Conservation (phyloP, 2,113 vertebrate genomes). For the Prietella phreatophila region DNA sequence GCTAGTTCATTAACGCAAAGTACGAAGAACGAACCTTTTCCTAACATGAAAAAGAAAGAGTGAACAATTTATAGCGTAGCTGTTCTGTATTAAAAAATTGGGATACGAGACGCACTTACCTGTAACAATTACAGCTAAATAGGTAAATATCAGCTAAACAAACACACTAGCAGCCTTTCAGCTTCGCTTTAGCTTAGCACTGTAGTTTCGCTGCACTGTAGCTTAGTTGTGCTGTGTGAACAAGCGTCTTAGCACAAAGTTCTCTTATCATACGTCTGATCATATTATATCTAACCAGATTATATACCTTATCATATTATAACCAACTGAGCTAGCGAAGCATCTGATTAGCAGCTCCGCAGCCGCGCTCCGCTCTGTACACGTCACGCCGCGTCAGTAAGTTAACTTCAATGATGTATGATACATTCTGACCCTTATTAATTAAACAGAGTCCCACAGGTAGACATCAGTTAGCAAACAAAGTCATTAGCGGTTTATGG, state of each 20-base stretch:
- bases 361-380: neutral
- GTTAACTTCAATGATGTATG: neutral
- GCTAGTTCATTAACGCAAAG: neutral
- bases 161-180: neutral
- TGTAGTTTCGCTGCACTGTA: neutral
- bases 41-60: no score
- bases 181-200: neutral
- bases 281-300: no score
- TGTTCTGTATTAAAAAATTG: no score
- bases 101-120: no score
- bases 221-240: neutral
- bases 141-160: neutral
- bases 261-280: neutral
- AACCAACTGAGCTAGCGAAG: neutral
- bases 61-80: no score
- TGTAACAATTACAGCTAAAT: neutral
- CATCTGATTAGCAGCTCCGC: neutral
- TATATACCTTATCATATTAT: neutral
- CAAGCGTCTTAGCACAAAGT: neutral
- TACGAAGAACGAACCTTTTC: neutral
- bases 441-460: neutral
- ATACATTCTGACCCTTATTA: neutral
- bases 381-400: neutral
- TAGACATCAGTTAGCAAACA: neutral
- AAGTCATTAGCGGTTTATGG: constrained; percentile 11